Percentiles rank a stretch among this genome's conserved stretches.
Evolutionary conservation across 2,113 vertebrate genomes (phyloP).

Genomic region (Jaculus jaculus): DNA sequence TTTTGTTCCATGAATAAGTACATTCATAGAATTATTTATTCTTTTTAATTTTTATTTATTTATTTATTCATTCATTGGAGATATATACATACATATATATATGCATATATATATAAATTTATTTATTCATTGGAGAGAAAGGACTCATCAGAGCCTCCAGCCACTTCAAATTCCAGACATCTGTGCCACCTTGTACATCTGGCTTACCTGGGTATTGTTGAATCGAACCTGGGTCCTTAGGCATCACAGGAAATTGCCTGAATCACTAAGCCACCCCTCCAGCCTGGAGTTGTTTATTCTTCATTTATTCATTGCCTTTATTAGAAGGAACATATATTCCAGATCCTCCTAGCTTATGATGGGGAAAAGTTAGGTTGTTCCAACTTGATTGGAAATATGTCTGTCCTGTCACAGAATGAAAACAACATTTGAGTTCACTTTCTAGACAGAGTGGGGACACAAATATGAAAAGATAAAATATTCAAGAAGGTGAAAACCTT

Average conservation of each 20-base stretch:
- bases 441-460: not conserved
- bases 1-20: not conserved
- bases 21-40: not conserved
- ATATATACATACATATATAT: too few relatives aligned
- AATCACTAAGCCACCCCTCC: too few relatives aligned
- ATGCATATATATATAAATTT: too few relatives aligned
- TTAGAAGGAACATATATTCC: not conserved
- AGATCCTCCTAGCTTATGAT: not conserved
- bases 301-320: not conserved
- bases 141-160: too few relatives aligned
- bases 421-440: constrained; percentile 25
- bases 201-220: too few relatives aligned
- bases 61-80: too few relatives aligned
- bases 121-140: too few relatives aligned
- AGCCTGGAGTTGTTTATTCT: not conserved
- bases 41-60: not conserved
- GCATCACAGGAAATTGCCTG: too few relatives aligned
- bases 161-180: too few relatives aligned
- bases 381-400: constrained; percentile 5
- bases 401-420: not conserved
- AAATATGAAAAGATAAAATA: constrained; percentile 8
- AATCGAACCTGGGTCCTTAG: too few relatives aligned
- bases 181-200: too few relatives aligned
- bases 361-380: not conserved
- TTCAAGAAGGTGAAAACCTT: constrained; percentile 41